These are phyloP conservation scores for Peromyscus eremicus DNA, from an alignment of 2,797 vertebrate species.

Conservation along the genomic window DNA sequence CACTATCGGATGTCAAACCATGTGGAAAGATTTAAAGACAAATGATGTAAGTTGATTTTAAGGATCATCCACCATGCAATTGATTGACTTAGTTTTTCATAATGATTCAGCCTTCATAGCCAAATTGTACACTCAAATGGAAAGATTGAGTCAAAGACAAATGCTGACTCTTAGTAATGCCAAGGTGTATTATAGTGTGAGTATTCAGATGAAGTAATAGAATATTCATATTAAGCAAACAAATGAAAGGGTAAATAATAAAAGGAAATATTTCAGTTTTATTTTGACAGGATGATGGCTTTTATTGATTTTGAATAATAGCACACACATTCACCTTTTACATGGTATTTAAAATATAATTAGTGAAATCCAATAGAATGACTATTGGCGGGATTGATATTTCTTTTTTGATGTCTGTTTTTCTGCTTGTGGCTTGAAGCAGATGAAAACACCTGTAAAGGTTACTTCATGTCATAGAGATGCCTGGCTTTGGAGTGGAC, in stretches of 20 bases:
- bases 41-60: slow-evolving; percentile 32
- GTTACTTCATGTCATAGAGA: background rate
- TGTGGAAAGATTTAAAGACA: slow-evolving; percentile 72
- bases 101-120: background rate
- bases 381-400: background rate
- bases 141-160: slow-evolving; percentile 18
- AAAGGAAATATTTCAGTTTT: background rate
- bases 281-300: slow-evolving; percentile 12
- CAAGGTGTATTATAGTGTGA: background rate
- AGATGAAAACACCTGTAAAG: background rate
- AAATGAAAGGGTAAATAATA: background rate
- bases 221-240: slow-evolving; percentile 27
- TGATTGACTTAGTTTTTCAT: slow-evolving; percentile 56
- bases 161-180: background rate
- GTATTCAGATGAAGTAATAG: background rate
- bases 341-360: slow-evolving; percentile 15
- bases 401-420: slow-evolving; percentile 1
- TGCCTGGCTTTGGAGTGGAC: background rate
- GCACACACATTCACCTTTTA: background rate
- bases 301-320: slow-evolving; percentile 41
- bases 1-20: slow-evolving; percentile 61
- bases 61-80: background rate
- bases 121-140: slow-evolving; percentile 24
- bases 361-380: background rate
- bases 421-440: background rate